These are phyloP conservation scores for Plagodis pulveraria DNA, from an alignment of 2,888 invertebrate species.

Conservation along the genomic window DNA sequence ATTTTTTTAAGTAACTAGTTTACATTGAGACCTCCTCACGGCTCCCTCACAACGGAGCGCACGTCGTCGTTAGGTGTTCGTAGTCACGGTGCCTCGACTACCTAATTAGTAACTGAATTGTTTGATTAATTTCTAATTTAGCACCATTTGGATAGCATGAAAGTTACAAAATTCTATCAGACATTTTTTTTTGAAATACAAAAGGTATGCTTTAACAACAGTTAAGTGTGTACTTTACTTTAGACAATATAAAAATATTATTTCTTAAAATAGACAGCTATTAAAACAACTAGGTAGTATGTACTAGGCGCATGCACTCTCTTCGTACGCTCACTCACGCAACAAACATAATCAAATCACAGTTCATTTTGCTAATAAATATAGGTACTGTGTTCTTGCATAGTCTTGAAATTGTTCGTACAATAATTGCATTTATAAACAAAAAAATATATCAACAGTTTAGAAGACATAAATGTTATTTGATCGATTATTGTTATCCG, in stretches of 20 bases:
- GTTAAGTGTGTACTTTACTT: constrained; percentile 76
- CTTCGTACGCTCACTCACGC: constrained; percentile 41
- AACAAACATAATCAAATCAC: constrained; percentile 63
- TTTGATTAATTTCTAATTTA: constrained; percentile 58
- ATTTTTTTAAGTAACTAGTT: too few relatives aligned
- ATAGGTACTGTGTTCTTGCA: constrained; percentile 54
- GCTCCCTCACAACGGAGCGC: too few relatives aligned
- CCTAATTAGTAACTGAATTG: constrained; percentile 35
- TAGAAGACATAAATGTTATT: constrained; percentile 42
- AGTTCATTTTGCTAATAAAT: constrained; percentile 76
- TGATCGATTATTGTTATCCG: constrained; percentile 65
- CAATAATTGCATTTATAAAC: constrained; percentile 73
- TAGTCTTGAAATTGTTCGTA: constrained; percentile 66
- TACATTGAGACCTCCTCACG: too few relatives aligned
- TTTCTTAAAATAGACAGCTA: constrained; percentile 72
- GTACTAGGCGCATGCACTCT: constrained; percentile 25
- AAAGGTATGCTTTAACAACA: constrained; percentile 72
- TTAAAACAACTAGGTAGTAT: constrained; percentile 53
- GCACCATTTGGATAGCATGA: constrained; percentile 73
- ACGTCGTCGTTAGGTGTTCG: constrained; percentile 2
- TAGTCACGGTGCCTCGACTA: constrained; percentile 35
- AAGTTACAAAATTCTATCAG: constrained; percentile 55
- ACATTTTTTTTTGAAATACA: constrained; percentile 69
- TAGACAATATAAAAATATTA: constrained; percentile 82
- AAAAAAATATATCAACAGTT: constrained; percentile 64